Evolutionary conservation across 2,113 vertebrate genomes (phyloP).

Genomic region (Miniopterus natalensis): DNA sequence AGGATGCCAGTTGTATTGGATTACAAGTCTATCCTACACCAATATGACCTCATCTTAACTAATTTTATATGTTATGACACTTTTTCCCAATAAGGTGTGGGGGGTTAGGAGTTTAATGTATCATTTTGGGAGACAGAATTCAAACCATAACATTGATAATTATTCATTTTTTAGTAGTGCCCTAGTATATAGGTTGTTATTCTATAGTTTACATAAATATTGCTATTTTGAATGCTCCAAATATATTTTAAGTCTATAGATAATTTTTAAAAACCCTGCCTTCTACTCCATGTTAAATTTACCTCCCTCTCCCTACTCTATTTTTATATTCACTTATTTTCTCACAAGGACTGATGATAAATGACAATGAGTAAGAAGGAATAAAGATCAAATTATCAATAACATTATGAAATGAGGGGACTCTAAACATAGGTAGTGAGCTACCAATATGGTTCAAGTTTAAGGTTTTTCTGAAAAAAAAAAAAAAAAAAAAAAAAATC

Average conservation of each 20-base stretch:
- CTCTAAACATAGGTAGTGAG: background rate
- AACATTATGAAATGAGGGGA: background rate
- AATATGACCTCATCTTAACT: too few species aligned
- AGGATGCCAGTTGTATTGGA: background rate
- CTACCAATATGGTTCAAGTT: background rate
- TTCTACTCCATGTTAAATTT: background rate
- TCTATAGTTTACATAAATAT: background rate
- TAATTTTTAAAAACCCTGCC: background rate
- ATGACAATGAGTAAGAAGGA: background rate
- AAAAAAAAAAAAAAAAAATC: background rate
- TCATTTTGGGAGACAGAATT: background rate
- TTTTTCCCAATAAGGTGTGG: background rate
- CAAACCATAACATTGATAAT: background rate
- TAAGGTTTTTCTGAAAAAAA: background rate
- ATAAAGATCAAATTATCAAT: background rate
- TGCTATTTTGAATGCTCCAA: background rate
- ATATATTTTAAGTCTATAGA: background rate
- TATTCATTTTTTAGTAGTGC: background rate
- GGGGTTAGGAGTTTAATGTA: background rate
- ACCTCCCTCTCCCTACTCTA: background rate
- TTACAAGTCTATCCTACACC: background rate
- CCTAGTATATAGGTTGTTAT: background rate
- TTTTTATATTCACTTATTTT: constrained; percentile 12
- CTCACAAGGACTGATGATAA: background rate
- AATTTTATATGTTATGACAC: background rate